These are phyloP conservation scores for Hedya salicella DNA, from an alignment of 2,888 invertebrate species.

Conservation along the genomic window DNA sequence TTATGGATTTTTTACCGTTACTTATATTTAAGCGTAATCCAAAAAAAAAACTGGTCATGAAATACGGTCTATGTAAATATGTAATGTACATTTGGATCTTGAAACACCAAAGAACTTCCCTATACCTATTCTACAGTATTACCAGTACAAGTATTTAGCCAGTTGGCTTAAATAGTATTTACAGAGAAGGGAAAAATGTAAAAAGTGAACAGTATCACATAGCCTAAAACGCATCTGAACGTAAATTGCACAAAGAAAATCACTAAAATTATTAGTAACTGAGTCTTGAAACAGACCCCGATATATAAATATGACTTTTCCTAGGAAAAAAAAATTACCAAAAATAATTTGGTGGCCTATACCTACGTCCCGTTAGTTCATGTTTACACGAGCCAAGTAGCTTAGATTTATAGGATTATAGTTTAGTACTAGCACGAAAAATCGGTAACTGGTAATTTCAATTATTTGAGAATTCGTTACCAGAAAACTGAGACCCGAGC, in stretches of 20 bases:
- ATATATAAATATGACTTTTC: conserved; percentile 67
- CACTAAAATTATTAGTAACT: conserved; percentile 45
- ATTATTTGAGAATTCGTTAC: too few relatives aligned
- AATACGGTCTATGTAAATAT: too few relatives aligned
- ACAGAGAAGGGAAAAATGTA: neutral
- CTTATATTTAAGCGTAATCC: too few relatives aligned
- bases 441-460: neutral
- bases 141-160: too few relatives aligned
- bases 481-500: too few relatives aligned
- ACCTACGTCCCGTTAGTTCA: conserved; percentile 1
- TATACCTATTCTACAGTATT: too few relatives aligned
- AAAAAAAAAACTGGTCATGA: too few relatives aligned
- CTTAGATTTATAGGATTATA: neutral
- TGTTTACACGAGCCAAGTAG: neutral
- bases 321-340: conserved; percentile 70
- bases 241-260: conserved; percentile 37
- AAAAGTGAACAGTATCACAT: conserved; percentile 16
- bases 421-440: neutral
- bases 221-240: conserved; percentile 23
- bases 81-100: too few relatives aligned
- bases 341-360: conserved; percentile 62
- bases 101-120: too few relatives aligned
- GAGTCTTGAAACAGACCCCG: conserved; percentile 76
- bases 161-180: too few relatives aligned
- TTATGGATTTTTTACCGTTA: too few relatives aligned